Conservation (phyloP, 2,113 vertebrate species). For the Podocnemis expansa region DNA sequence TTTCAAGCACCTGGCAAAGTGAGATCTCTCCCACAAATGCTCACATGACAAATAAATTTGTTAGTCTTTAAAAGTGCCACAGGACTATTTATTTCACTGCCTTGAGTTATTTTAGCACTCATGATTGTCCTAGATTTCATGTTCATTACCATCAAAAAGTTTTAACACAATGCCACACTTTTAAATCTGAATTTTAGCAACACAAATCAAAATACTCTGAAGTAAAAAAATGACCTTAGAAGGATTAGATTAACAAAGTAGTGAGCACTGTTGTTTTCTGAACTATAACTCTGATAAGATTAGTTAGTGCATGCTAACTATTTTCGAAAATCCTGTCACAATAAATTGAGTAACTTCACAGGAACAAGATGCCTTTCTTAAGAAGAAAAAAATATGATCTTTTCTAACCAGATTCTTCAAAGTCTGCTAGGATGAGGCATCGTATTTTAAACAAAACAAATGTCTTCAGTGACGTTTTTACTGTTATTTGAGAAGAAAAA, state of each 20-base stretch:
- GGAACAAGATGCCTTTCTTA: conserved; percentile 60
- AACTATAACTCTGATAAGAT: not conserved
- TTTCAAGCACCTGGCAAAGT: too few relatives aligned
- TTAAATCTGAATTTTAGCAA: not conserved
- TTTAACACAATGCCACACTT: not conserved
- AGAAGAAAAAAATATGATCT: not conserved
- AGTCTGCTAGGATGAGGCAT: conserved; percentile 67
- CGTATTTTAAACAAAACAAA: conserved; percentile 24
- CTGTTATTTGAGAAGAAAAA: conserved; percentile 44
- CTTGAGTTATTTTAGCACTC: not conserved
- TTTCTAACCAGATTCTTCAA: conserved; percentile 67
- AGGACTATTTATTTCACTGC: too few relatives aligned
- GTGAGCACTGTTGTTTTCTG: not conserved
- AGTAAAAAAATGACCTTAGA: not conserved
- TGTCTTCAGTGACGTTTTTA: conserved; percentile 50
- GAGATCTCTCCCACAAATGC: too few relatives aligned
- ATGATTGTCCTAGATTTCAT: not conserved
- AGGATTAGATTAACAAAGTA: not conserved
- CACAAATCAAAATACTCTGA: not conserved
- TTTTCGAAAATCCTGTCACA: not conserved
- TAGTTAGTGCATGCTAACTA: not conserved
- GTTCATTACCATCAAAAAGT: not conserved
- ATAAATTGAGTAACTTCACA: conserved; percentile 53
- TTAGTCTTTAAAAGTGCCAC: too few relatives aligned
- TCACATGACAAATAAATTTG: too few relatives aligned